Conservation (phyloP, 1,140 invertebrate genomes). For the Hypsibius dujardini region DNA sequence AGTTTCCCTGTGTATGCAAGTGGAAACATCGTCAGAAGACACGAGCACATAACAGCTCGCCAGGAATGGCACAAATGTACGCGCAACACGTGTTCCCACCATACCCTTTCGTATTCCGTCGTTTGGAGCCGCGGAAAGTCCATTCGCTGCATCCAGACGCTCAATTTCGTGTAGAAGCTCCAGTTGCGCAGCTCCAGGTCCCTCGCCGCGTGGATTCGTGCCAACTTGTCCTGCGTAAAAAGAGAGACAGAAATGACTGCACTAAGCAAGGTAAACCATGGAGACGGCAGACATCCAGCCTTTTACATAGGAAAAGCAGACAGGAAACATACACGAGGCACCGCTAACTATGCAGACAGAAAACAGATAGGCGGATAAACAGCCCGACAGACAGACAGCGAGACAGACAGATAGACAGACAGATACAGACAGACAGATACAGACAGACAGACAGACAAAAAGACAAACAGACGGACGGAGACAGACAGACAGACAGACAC, state of each 20-base stretch:
- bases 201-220: not conserved
- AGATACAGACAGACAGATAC: too few species aligned
- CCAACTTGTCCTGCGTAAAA: not conserved
- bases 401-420: too few species aligned
- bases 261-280: not conserved
- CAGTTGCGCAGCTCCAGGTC: not conserved
- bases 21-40: not conserved
- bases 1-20: not conserved
- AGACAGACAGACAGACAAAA: too few species aligned
- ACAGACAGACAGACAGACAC: too few species aligned
- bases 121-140: not conserved
- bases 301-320: too few species aligned
- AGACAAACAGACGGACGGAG: too few species aligned
- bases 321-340: too few species aligned
- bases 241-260: not conserved
- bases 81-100: not conserved
- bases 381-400: too few species aligned
- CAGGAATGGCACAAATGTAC: not conserved
- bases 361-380: too few species aligned
- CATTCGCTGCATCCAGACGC: constrained; percentile 5
- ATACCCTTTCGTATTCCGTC: not conserved
- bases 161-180: constrained; percentile 6
- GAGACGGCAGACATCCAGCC: too few species aligned
- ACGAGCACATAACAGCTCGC: not conserved
- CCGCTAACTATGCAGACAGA: too few species aligned